Percentiles rank a stretch among this genome's conserved stretches.
Evolutionary conservation across 2,113 vertebrate genomes (phyloP).

Genomic region (Ploceus nigricollis): DNA sequence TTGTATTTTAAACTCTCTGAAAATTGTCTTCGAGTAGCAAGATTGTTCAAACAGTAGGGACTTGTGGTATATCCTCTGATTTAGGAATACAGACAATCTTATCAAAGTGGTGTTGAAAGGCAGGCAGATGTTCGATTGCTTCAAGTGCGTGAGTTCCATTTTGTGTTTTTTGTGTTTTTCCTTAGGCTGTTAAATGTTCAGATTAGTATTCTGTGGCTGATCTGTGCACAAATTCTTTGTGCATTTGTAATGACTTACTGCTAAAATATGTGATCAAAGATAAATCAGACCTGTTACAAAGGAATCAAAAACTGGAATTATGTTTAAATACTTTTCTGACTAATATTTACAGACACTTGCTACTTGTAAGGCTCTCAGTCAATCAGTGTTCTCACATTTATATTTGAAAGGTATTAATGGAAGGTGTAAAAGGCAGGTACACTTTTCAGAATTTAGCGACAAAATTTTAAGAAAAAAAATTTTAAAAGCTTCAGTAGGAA

Average conservation of each 20-base stretch:
- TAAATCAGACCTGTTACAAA: background rate
- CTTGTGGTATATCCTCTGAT: background rate
- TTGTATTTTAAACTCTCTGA: background rate
- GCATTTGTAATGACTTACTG: background rate
- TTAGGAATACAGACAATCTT: background rate
- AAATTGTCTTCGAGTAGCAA: accelerated
- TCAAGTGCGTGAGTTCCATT: background rate
- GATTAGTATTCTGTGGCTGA: background rate
- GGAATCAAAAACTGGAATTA: background rate
- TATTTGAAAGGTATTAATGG: background rate
- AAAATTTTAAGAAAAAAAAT: background rate
- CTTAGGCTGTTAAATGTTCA: background rate
- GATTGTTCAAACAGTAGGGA: background rate
- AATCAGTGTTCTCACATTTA: background rate
- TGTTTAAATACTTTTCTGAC: background rate
- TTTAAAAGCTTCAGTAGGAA: background rate
- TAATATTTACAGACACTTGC: background rate
- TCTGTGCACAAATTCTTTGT: background rate
- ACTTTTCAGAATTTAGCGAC: background rate
- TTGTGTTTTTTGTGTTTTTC: background rate
- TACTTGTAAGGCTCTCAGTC: background rate
- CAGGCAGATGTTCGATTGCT: constrained; percentile 6
- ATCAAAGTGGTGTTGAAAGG: background rate
- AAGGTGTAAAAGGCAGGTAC: background rate
- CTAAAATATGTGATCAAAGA: constrained; percentile 4